Conservation (phyloP, 2,797 vertebrate genomes). For the Selene dorsalis region DNA sequence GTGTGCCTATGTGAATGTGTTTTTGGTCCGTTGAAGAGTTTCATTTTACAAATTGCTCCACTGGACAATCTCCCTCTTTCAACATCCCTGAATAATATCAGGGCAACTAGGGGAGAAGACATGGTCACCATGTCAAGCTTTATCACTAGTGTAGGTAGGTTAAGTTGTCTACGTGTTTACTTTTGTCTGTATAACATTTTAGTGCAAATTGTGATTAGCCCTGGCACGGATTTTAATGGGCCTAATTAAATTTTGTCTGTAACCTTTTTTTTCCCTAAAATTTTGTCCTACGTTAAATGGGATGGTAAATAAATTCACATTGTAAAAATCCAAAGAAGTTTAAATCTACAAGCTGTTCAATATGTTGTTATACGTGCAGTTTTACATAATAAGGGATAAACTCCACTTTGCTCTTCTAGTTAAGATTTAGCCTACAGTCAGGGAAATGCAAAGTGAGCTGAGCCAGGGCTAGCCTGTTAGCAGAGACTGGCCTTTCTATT, state of each 20-base stretch:
- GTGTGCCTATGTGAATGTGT: conserved; percentile 23
- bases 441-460: no score
- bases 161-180: not conserved
- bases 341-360: not conserved
- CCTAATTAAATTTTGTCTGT: not conserved
- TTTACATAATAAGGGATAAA: no score
- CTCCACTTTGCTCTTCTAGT: not conserved
- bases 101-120: conserved; percentile 63
- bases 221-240: not conserved
- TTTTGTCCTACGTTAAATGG: not conserved
- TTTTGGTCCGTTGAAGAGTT: conserved; percentile 46
- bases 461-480: no score
- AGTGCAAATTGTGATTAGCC: not conserved
- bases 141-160: conserved; percentile 33
- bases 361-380: not conserved
- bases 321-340: not conserved
- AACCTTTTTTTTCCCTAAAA: not conserved
- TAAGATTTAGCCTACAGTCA: no score
- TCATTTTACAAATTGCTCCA: conserved; percentile 68
- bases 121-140: conserved; percentile 64
- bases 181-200: conserved; percentile 9
- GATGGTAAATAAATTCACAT: not conserved
- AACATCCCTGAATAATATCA: conserved; percentile 69
- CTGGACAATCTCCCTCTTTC: conserved; percentile 68
- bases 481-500: no score